Percentiles rank a stretch among this genome's conserved stretches.
phyloP scores from a whole-genome alignment of 2,113 vertebrate genomes.

The Pelecanoides urinatrix region DNA sequence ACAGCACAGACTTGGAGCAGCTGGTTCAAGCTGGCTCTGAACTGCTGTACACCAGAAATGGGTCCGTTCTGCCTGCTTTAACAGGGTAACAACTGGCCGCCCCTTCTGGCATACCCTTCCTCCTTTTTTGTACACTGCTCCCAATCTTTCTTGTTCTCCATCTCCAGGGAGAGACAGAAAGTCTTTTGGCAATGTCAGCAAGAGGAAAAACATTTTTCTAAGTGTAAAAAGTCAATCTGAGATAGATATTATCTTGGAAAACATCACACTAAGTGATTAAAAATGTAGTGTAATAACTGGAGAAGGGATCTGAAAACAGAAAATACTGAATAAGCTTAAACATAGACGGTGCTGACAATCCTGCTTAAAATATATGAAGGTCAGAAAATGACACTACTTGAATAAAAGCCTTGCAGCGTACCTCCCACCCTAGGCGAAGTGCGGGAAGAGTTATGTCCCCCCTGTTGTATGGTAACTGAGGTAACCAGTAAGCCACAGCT shows the following conservation, averaged over 20 bases:
- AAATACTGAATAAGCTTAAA: not conserved
- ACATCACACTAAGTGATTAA: not conserved
- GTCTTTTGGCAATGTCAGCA: not conserved
- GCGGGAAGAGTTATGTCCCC: not conserved
- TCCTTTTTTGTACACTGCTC: not conserved
- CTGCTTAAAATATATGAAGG: not conserved
- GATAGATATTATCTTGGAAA: not conserved
- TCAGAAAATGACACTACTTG: not conserved
- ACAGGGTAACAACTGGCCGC: not conserved
- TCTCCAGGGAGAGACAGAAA: not conserved
- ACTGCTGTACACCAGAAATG: not conserved
- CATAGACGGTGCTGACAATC: not conserved
- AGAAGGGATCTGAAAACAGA: not conserved
- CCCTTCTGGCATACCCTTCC: not conserved
- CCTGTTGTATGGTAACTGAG: not conserved
- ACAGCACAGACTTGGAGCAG: conserved; percentile 12
- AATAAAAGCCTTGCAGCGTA: not conserved
- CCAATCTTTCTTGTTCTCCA: not conserved
- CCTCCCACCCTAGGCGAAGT: not conserved
- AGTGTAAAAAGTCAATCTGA: not conserved
- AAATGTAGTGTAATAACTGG: not conserved
- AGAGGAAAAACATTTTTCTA: not conserved
- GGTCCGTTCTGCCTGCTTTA: not conserved
- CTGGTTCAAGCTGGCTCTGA: conserved; percentile 27
- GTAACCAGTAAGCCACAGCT: not conserved